phyloP scores from a whole-genome alignment of 2,888 invertebrate species.

The Shargacucullia verbasci region DNA sequence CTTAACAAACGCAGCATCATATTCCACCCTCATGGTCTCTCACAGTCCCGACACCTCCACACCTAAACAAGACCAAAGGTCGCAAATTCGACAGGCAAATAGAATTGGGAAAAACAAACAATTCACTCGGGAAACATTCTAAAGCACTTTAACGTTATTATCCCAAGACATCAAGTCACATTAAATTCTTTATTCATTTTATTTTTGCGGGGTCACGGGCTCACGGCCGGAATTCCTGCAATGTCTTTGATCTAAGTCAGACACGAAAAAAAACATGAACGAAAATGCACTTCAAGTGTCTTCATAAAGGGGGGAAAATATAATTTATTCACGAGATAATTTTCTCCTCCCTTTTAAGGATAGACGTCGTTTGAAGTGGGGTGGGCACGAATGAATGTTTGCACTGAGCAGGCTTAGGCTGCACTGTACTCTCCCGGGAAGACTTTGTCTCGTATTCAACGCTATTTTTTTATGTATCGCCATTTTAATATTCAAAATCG shows the following conservation, averaged over 20 bases:
- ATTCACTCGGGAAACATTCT: constrained; percentile 75
- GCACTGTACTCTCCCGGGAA: constrained; percentile 58
- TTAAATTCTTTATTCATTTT: constrained; percentile 87
- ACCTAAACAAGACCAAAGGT: constrained; percentile 55
- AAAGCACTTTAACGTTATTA: constrained; percentile 84
- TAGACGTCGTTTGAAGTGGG: constrained; percentile 80
- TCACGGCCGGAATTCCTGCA: constrained; percentile 78
- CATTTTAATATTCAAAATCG: constrained; percentile 52
- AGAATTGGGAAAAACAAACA: constrained; percentile 81
- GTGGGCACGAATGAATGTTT: constrained; percentile 82
- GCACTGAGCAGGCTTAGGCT: constrained; percentile 68
- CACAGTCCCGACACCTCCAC: constrained; percentile 33
- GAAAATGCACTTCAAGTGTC: constrained; percentile 88
- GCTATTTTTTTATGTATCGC: constrained; percentile 54
- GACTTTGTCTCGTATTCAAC: constrained; percentile 64
- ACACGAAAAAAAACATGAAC: constrained; percentile 81
- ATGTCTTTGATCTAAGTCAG: constrained; percentile 85
- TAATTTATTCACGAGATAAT: constrained; percentile 89
- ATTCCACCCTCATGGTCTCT: constrained; percentile 18
- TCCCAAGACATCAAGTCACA: constrained; percentile 85
- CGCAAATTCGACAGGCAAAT: constrained; percentile 72
- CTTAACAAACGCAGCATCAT: constrained; percentile 34
- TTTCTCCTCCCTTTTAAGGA: constrained; percentile 85
- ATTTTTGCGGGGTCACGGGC: constrained; percentile 82
- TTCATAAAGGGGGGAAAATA: constrained; percentile 88